A percentile compares a stretch with the other conserved stretches of the same genome.
These are phyloP conservation scores for Enteromius afrohamiltoni DNA, from an alignment of 2,797 vertebrate species.

Conservation along the genomic window DNA sequence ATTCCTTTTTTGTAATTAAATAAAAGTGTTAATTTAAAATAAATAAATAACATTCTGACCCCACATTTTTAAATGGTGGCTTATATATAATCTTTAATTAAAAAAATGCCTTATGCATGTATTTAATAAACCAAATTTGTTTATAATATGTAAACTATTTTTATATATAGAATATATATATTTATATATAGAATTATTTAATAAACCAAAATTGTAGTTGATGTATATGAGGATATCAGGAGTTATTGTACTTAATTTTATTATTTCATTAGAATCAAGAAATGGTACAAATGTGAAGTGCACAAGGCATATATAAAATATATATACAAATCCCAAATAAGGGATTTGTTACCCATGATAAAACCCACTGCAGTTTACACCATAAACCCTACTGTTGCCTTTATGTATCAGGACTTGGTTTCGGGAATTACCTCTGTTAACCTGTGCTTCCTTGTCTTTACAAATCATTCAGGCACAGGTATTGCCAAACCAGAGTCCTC, in stretches of 20 bases:
- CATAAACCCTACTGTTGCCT: background rate
- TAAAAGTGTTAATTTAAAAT: background rate
- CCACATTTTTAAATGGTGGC: no score
- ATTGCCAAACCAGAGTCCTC: constrained; percentile 22
- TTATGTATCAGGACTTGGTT: background rate
- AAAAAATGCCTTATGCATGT: no score
- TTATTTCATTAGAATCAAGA: background rate
- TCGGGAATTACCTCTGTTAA: background rate
- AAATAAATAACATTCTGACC: no score
- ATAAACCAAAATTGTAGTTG: no score
- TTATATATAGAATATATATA: no score
- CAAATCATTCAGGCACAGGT: constrained; percentile 64
- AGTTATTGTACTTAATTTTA: background rate
- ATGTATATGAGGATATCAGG: background rate
- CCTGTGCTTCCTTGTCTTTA: background rate
- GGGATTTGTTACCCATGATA: background rate
- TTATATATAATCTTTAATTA: no score
- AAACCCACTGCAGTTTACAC: background rate
- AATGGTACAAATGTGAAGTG: background rate
- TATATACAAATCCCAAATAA: no score
- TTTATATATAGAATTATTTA: background rate
- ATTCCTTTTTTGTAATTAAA: no score
- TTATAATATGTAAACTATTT: background rate
- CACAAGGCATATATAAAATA: no score
- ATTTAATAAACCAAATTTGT: background rate